Percentiles rank a stretch among this genome's conserved stretches.
phyloP scores from a whole-genome alignment of 2,888 invertebrate species.

The Tipula unca region DNA sequence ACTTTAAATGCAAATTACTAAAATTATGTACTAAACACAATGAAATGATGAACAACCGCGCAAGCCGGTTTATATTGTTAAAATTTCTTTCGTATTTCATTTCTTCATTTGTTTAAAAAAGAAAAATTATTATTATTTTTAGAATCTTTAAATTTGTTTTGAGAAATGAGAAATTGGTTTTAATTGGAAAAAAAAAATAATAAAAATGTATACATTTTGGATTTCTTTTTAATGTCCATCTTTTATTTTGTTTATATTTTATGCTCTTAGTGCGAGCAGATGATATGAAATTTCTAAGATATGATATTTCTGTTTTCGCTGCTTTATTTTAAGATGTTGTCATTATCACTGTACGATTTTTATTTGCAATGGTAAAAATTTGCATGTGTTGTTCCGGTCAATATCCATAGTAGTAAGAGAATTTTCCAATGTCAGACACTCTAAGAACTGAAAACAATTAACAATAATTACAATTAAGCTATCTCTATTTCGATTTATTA shows the following conservation, averaged over 20 bases:
- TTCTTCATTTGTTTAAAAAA: neutral
- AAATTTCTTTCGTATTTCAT: neutral
- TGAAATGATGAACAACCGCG: neutral
- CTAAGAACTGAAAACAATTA: neutral
- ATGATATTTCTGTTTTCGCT: neutral
- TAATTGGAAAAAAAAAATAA: neutral
- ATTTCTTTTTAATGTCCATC: neutral
- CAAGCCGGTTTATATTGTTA: neutral
- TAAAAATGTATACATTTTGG: neutral
- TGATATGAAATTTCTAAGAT: neutral
- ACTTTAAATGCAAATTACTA: neutral
- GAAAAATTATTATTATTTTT: neutral
- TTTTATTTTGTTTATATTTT: neutral
- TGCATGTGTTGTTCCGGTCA: no score
- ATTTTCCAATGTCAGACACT: neutral
- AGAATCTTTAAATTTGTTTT: neutral
- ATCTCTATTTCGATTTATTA: no score
- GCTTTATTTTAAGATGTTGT: neutral
- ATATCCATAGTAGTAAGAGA: no score
- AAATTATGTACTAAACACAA: neutral
- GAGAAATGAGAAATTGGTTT: neutral
- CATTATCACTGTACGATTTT: neutral
- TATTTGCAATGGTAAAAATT: neutral
- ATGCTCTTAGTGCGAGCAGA: neutral
- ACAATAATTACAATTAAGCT: neutral